Base-by-base conservation (phyloP, 2,888 invertebrate genomes). In the Anticlea derivata region DNA sequence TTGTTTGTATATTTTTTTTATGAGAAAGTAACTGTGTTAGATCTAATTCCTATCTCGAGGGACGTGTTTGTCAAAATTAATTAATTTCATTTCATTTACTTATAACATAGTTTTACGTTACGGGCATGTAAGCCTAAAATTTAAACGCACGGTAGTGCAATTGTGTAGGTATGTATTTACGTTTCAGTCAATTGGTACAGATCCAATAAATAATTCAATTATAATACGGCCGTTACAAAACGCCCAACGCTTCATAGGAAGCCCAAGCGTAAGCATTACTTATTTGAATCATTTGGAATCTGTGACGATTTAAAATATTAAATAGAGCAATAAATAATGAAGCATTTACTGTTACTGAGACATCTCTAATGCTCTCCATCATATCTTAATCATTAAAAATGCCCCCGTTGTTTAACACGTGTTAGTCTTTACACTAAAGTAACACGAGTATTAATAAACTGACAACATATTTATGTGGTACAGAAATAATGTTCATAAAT, bases 381-480 rank as follows among this genome's bases (percentile, higher is more conserved):
- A 65, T 58, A 61, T 66, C 64, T 68, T 70, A 71, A 74, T 66
- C 59, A 62, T 60, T 64, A 69, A 57, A 68, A 72, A 71, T 67
- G 60, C 60, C 58, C 60, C 60, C 63, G 66, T 69, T 64, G 69
- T 68, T 70, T 54, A 78, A 78, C 84, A 83, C 70, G 69, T 83
- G 83, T 78, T 70, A 63, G 61, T 65, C 66, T 75, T 73, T 78
- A 76, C 39, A 63, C 61, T 66, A 61, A 63, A 68, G 73, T 72
- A 71, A 73, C 75, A 66, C 44, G 63, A 41, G 63, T 81, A 86
- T 84, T 81, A 80, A 83, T 86, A 83, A 65, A 74, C 77, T 75
- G 84, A 75, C 80, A 82, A 83, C 79, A 73, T 80, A 84, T 84
- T 84, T 83, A 86, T 83, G 79, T 57, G 65, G 68, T 67, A 73